These are phyloP conservation scores for Lates calcarifer DNA, from an alignment of 2,113 vertebrate species.

Conservation along the genomic window DNA sequence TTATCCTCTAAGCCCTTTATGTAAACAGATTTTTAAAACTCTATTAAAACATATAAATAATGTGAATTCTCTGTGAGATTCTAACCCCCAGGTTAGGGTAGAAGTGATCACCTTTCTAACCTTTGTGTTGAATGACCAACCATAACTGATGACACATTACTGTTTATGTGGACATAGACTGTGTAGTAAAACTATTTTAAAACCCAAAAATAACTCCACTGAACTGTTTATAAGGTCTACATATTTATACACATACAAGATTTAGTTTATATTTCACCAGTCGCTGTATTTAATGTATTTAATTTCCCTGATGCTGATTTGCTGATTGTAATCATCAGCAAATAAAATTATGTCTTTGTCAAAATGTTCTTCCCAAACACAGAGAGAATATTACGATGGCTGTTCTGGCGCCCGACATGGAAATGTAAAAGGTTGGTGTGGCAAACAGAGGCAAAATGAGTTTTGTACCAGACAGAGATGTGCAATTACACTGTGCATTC, in stretches of 20 bases:
- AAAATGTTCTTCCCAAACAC: neutral
- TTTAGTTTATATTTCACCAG: neutral
- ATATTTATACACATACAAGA: neutral
- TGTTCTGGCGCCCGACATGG: neutral
- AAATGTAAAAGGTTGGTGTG: slow-evolving; percentile 25
- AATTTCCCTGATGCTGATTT: neutral
- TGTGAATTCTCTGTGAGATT: too few species aligned
- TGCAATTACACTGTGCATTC: slow-evolving; percentile 43
- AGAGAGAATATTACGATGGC: neutral
- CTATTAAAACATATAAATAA: neutral
- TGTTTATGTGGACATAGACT: neutral
- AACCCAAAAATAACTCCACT: neutral
- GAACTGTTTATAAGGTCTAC: neutral
- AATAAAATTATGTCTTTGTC: neutral
- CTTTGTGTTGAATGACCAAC: neutral
- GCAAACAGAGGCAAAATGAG: slow-evolving; percentile 39
- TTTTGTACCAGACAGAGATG: slow-evolving; percentile 51
- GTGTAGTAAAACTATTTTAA: too few species aligned
- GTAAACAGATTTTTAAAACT: neutral
- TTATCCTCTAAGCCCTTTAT: neutral
- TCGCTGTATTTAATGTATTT: neutral
- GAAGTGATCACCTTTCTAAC: neutral
- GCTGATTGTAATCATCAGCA: neutral
- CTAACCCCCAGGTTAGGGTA: too few species aligned
- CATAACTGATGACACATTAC: neutral